These are phyloP conservation scores for Drosophila neocordata DNA, from an alignment of 1,140 invertebrate species.

Conservation along the genomic window DNA sequence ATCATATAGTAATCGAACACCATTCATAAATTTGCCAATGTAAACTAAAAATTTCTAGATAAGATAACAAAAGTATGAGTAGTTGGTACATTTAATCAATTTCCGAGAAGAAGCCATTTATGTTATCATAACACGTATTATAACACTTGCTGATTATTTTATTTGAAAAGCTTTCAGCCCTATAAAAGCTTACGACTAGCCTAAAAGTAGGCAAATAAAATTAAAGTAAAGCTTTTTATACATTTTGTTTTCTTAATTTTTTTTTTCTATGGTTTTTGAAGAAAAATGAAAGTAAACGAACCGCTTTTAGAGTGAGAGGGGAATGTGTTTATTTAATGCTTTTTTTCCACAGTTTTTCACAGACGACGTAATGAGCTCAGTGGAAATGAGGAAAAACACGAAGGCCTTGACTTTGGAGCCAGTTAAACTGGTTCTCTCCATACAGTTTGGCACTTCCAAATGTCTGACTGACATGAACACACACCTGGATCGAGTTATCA, in stretches of 20 bases:
- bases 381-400: constrained; percentile 58
- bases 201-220: constrained; percentile 4
- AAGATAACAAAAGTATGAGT: too few species aligned
- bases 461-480: constrained; percentile 13
- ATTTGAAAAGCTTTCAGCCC: too few species aligned
- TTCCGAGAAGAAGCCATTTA: too few species aligned
- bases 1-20: too few species aligned
- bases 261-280: not conserved
- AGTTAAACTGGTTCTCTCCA: constrained; percentile 43
- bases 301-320: constrained; percentile 23
- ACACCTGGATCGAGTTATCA: not conserved
- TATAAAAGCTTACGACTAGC: not conserved
- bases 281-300: constrained; percentile 63
- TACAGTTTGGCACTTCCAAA: constrained; percentile 8
- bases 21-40: too few species aligned
- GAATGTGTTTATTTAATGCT: not conserved
- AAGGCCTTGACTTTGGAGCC: constrained; percentile 55
- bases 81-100: too few species aligned
- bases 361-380: constrained; percentile 40
- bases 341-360: constrained; percentile 27
- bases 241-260: not conserved
- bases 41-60: too few species aligned
- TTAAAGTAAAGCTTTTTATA: not conserved
- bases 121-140: too few species aligned
- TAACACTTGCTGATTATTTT: too few species aligned